Evolutionary conservation across 2,797 vertebrate species (phyloP).

Genomic region (Delichon dasypus): DNA sequence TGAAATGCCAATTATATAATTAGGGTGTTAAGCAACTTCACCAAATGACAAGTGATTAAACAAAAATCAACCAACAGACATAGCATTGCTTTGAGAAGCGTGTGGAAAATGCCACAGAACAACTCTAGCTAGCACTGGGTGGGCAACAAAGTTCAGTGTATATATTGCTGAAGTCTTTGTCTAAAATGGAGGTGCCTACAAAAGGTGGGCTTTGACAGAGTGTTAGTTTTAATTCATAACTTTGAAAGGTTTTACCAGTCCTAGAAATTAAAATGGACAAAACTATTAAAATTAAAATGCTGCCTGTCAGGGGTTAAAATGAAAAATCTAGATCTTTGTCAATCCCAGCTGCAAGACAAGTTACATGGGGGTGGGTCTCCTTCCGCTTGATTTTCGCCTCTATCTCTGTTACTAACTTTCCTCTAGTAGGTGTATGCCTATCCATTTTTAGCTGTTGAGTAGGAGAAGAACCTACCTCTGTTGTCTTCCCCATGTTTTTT

Average conservation of each 20-base stretch:
- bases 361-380: background rate
- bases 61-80: background rate
- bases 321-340: background rate
- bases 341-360: background rate
- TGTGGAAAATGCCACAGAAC: background rate
- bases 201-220: background rate
- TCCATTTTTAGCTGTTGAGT: conserved; percentile 34
- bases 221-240: background rate
- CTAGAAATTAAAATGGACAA: background rate
- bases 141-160: background rate
- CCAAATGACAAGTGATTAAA: conserved; percentile 38
- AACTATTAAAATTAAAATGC: background rate
- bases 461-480: conserved; percentile 24
- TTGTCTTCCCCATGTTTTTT: background rate
- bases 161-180: background rate
- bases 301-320: background rate
- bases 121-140: background rate
- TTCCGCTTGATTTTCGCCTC: background rate
- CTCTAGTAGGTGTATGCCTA: background rate
- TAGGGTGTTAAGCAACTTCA: conserved; percentile 36
- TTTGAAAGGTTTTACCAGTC: background rate
- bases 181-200: background rate
- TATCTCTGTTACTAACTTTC: background rate
- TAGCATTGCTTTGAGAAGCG: background rate
- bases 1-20: conserved; percentile 58